Evolutionary conservation across 2,888 invertebrate species (phyloP).

Genomic region (Catocala nupta): DNA sequence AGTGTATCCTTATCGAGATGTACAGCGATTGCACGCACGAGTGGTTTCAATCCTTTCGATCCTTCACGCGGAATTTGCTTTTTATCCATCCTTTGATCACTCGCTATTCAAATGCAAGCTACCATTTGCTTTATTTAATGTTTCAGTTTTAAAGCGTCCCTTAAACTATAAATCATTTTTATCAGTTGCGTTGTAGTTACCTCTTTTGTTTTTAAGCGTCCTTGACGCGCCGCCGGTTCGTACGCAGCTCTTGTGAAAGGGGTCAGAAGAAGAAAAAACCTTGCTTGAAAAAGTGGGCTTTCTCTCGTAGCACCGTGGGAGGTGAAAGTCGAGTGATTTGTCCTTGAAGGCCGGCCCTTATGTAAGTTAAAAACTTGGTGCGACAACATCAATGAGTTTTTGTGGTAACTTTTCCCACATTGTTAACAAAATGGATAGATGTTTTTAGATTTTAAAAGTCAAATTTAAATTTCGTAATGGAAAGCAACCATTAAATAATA

Average conservation of each 20-base stretch:
- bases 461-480: slow-evolving; percentile 29
- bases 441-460: slow-evolving; percentile 21
- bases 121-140: slow-evolving; percentile 50
- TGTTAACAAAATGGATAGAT: slow-evolving; percentile 28
- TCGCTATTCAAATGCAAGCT: slow-evolving; percentile 48
- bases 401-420: slow-evolving; percentile 28
- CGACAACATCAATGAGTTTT: slow-evolving; percentile 45
- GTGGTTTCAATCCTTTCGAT: slow-evolving; percentile 64
- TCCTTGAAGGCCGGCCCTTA: slow-evolving; percentile 72
- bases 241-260: slow-evolving; percentile 55
- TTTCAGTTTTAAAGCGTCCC: slow-evolving; percentile 20
- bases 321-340: slow-evolving; percentile 78
- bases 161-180: slow-evolving; percentile 17
- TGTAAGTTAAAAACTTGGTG: slow-evolving; percentile 60
- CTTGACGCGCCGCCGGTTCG: slow-evolving; percentile 36
- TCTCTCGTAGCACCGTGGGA: slow-evolving; percentile 72
- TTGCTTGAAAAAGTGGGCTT: slow-evolving; percentile 65
- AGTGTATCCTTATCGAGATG: slow-evolving; percentile 66
- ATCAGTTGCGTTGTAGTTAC: slow-evolving; percentile 23
- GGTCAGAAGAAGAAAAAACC: slow-evolving; percentile 67
- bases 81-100: slow-evolving; percentile 71
- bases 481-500: slow-evolving; percentile 16
- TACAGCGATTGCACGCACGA: slow-evolving; percentile 61
- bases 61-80: slow-evolving; percentile 64
- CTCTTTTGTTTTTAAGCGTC: slow-evolving; percentile 28